Evolutionary conservation across 2,797 vertebrate genomes (phyloP).

Genomic region (Anabas testudineus): DNA sequence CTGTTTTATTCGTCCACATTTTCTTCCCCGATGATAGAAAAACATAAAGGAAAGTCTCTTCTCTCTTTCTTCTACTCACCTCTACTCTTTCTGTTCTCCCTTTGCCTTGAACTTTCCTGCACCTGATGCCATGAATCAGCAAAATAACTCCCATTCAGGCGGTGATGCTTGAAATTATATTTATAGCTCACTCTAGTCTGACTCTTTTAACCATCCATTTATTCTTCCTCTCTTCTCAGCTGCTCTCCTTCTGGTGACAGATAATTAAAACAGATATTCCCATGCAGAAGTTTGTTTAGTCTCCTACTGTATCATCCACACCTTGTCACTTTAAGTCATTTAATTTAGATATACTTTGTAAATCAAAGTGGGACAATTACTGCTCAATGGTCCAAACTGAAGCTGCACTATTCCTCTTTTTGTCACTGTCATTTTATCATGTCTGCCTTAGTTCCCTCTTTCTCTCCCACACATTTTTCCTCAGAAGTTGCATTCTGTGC

Average conservation of each 20-base stretch:
- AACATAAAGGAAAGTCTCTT: background rate
- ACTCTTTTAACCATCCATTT: conserved; percentile 40
- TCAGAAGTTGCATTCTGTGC: conserved; percentile 28
- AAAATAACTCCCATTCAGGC: conserved; percentile 44
- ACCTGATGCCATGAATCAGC: conserved; percentile 46
- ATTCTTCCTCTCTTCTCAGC: conserved; percentile 48
- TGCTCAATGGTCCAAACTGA: conserved; percentile 29
- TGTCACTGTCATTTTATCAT: conserved; percentile 31
- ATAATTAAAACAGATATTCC: conserved; percentile 69
- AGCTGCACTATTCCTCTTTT: conserved; percentile 22
- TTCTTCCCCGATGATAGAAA: background rate
- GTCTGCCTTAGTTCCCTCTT: conserved; percentile 18
- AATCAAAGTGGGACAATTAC: conserved; percentile 38
- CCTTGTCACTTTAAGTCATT: conserved; percentile 47
- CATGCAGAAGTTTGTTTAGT: conserved; percentile 51
- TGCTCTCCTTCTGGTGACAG: conserved; percentile 50
- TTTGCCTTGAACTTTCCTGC: background rate
- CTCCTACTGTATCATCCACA: conserved; percentile 45
- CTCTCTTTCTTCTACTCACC: background rate
- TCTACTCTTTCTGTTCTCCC: background rate
- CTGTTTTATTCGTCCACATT: background rate
- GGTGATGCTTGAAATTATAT: conserved; percentile 59
- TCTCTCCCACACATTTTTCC: conserved; percentile 20
- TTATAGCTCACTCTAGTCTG: conserved; percentile 31
- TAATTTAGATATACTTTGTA: conserved; percentile 45